Evolutionary conservation across 2,113 vertebrate species (phyloP).

Genomic region (Tichodroma muraria): DNA sequence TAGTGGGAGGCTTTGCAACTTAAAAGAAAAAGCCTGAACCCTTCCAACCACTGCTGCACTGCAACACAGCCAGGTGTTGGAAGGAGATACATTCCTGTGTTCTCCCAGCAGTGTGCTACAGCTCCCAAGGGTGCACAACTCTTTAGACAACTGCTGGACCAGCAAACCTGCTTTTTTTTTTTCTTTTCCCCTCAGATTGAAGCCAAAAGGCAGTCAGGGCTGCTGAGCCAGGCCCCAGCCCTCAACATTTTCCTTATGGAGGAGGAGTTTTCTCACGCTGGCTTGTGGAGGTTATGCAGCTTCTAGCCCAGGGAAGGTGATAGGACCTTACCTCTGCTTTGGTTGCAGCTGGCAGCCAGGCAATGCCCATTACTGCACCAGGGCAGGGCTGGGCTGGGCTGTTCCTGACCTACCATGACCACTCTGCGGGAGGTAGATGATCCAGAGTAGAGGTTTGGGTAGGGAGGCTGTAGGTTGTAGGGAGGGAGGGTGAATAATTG

Average conservation of each 20-base stretch:
- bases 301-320: not conserved
- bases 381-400: not conserved
- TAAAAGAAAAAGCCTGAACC: not conserved
- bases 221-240: not conserved
- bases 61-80: not conserved
- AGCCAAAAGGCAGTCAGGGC: not conserved
- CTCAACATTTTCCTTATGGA: not conserved
- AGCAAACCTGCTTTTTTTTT: not conserved
- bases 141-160: not conserved
- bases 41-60: not conserved
- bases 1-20: not conserved
- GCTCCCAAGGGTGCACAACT: not conserved
- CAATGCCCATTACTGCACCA: not conserved
- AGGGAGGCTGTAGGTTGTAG: not conserved
- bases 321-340: not conserved
- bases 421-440: not conserved
- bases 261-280: not conserved
- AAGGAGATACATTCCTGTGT: not conserved
- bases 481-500: not conserved
- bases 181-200: not conserved
- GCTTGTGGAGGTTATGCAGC: rapidly evolving
- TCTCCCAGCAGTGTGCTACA: not conserved
- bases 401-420: not conserved
- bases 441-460: not conserved
- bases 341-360: not conserved